Base-by-base conservation (phyloP, 2,797 vertebrate species). In the Prionace glauca region DNA sequence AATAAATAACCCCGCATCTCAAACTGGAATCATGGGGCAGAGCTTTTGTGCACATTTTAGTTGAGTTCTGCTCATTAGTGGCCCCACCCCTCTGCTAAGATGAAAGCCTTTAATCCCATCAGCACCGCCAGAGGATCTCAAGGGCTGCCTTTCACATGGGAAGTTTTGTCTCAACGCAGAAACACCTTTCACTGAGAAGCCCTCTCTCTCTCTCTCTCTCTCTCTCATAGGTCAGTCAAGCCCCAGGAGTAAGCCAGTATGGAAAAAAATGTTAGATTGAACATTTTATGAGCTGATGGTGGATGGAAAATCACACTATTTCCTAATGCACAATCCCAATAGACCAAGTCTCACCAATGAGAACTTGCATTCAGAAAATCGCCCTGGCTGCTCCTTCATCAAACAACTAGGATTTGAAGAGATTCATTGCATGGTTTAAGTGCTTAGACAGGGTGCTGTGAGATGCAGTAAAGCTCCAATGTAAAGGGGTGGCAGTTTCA, bases 1-100 rank as follows among this genome's bases (percentile, higher is more conserved):
- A 91, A 91, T 62, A 65, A 91, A 91, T 62, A 32, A 32, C 56
- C 22, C 81, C 10, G 12, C 29, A 16, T 18, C 62, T 60, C 88
- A 91, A 62, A 65, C 88, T 50, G 20, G 60, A 91, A n/a, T 45
- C 29, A 62, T 4, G 29, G 62, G 88, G 60, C 60, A 65, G 16
- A 65, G 88, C 56, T n/a, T 60, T n/a, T 91, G 88, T 91, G 88
- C 65, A 91, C 32, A n/a, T n/a, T 91, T 91, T 62, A 91, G 87
- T 24, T 56, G 50, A 90, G 50, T 90, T 90, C 56, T 60, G 50
- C 26, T 90, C 56, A 18, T 62, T 90, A 90, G 50, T n/a, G 60
- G 60, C 10, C 60, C 56, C 88, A 32, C 56, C 60, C 32, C 88
- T 91, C 29, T 32, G 60, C 32, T n/a, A 91, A 60, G 11, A 91